A percentile compares a stretch with the other conserved stretches of the same genome.
Evolutionary conservation across 1,140 invertebrate species (phyloP).

Genomic region (Cecropterus lyciades): DNA sequence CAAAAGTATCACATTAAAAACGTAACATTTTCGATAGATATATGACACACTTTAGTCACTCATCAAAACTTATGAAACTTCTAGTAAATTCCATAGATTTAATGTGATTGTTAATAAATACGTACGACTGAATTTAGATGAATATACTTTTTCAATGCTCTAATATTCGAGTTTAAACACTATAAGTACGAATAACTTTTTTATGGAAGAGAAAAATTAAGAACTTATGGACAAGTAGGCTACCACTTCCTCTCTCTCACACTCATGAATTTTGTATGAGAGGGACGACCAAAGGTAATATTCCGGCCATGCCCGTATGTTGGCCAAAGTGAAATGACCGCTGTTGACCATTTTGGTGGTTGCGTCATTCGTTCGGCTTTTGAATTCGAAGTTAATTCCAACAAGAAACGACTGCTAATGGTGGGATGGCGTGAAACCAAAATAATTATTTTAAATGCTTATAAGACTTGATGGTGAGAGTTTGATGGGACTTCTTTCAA

Average conservation of each 20-base stretch:
- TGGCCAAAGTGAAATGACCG: slow-evolving; percentile 82
- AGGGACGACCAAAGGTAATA: slow-evolving; percentile 44
- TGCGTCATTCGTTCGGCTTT: slow-evolving; percentile 71
- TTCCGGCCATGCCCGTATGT: slow-evolving; percentile 64
- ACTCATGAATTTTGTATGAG: slow-evolving; percentile 44
- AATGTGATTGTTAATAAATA: too few species aligned
- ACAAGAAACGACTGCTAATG: slow-evolving; percentile 9
- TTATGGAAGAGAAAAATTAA: slow-evolving; percentile 14
- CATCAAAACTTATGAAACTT: too few species aligned
- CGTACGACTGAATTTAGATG: too few species aligned
- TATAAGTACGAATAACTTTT: slow-evolving; percentile 9
- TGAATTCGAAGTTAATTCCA: slow-evolving; percentile 59
- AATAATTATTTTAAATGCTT: slow-evolving; percentile 5
- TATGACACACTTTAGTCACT: too few species aligned
- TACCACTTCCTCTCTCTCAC: slow-evolving; percentile 42
- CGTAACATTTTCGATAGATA: too few species aligned
- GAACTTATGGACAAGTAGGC: slow-evolving; percentile 16
- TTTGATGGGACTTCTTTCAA: background rate
- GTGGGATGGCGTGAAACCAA: slow-evolving; percentile 14
- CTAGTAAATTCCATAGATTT: too few species aligned
- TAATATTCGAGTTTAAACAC: background rate
- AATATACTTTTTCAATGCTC: background rate
- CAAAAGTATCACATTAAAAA: too few species aligned
- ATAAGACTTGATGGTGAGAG: too few species aligned
- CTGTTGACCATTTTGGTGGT: slow-evolving; percentile 72